Base-by-base conservation (phyloP, 2,797 vertebrate species). In the Thripadectes ignobilis region DNA sequence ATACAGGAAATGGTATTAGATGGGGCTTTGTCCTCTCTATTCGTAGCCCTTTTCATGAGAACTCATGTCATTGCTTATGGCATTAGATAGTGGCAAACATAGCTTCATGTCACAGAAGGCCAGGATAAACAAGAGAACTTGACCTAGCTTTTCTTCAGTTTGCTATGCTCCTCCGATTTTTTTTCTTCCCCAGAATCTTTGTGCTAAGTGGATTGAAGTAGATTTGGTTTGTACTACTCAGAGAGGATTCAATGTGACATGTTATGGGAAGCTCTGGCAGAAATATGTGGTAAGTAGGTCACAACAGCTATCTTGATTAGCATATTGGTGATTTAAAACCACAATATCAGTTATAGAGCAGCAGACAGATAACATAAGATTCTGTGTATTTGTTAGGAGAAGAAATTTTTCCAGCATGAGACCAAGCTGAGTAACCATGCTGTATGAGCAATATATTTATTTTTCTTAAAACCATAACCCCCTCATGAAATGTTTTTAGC, bases 211-310 rank as follows among this genome's bases (percentile, higher is more conserved):
- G 73, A 58, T 96, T 94, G 96, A 96, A 88, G 95, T 86, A 95
- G 85, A 93, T 93, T 92, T 92, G 73, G 93, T 87, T 95, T 95
- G 65, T 97, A 94, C 63, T 94, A 94, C 91, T 81, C 89, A 95
- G 83, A 65, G 36, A 76, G 68, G 90, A 92, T 97, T 97, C 85
- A 94, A 94, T 93, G 92, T 95, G 94, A 95, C 90, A 78, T 93
- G 59, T 89, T 89, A 94, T 55, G 92, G 94, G 95, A 89, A 93
- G 89, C 89, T 97, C 78, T 85, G 94, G 95, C 85, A 96, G 95
- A 91, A 96, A 92, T 96, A 93, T 91, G 67, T 84, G 69, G 89
- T 97, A 97, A 97, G 94, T 98, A 97, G 97, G 97, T 98, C 98
- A 98, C 94, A 95, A 96, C 92, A 96, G 90, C 96, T 95, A 94